Base-by-base conservation (phyloP, 2,888 invertebrate genomes). In the Prenolepis imparis region DNA sequence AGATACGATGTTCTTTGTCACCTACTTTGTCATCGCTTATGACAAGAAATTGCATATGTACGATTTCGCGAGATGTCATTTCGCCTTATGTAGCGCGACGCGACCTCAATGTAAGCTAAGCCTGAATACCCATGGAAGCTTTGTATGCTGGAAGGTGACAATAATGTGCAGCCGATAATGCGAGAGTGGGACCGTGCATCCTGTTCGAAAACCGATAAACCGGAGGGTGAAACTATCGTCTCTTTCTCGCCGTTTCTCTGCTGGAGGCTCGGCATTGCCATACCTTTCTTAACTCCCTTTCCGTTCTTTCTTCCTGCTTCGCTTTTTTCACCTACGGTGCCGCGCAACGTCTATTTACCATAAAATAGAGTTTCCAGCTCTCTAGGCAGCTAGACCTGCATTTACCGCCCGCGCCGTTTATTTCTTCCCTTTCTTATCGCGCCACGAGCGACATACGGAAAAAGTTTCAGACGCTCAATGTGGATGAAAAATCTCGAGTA, bases 341-440 rank as follows among this genome's bases (percentile, higher is more conserved):
- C 67, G 75, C 82, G 52, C 70, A 61, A 85, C 84, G 86, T 88
- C 86, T 90, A 86, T 90, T 91, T 89, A 90, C 89, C 91, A 91
- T 91, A 90, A 91, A 90, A 90, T 89, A 91, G 90, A 91, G 90
- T 90, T 91, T 90, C 91, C 86, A 89, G 84, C 85, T 86, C 83
- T 85, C 86, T 68, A 61, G 74, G 75, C 84, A 78, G 68, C 83
- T 68, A 74, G 83, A 73, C 72, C 66, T 83, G 74, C 84, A 87
- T 84, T 87, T 67, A 70, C 70, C 52, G 44, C 72, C 72, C 67
- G 63, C 86, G 72, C 85, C 87, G 86, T 91, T 88, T 88, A 89
- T 91, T 87, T 89, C 87, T 82, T 75, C 41, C 68, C 82, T 84
- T 90, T 63, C 80, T 90, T 91, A 88, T 90, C 90, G 87, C 86